phyloP scores from a whole-genome alignment of 2,888 invertebrate genomes.

The Cephonodes hylas region DNA sequence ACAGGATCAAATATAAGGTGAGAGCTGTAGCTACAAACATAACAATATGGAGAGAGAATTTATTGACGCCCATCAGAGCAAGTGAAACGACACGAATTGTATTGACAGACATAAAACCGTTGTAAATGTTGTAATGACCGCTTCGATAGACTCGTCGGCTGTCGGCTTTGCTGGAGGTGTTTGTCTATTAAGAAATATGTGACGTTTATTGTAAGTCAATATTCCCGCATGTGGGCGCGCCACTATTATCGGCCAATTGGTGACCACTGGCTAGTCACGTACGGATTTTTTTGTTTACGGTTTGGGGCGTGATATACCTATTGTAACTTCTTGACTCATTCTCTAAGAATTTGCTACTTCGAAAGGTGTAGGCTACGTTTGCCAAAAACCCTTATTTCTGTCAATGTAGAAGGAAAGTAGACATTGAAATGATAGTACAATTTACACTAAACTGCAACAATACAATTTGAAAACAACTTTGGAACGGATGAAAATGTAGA shows the following conservation, averaged over 20 bases:
- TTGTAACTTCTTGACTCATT: no score
- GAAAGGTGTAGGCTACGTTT: no score
- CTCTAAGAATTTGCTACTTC: no score
- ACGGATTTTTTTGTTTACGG: conserved; percentile 3
- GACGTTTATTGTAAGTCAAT: conserved; percentile 78
- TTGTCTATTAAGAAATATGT: conserved; percentile 75
- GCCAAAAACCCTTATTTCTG: no score
- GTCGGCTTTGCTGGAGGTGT: conserved; percentile 38
- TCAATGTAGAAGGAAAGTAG: no score
- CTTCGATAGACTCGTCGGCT: conserved; percentile 24
- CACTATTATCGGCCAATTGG: conserved; percentile 68
- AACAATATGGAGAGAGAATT: conserved; percentile 23
- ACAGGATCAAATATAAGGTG: conserved; percentile 10
- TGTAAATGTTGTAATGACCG: conserved; percentile 21
- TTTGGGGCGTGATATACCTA: background rate
- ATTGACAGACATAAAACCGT: conserved; percentile 18
- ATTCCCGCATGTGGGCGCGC: conserved; percentile 70
- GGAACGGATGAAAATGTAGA: no score
- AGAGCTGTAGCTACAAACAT: background rate
- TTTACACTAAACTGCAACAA: no score
- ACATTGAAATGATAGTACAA: no score
- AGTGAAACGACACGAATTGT: conserved; percentile 19
- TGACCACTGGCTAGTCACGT: conserved; percentile 34
- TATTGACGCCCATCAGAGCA: conserved; percentile 19
- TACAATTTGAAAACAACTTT: no score